Conservation (phyloP, 2,888 invertebrate species). For the Vesta saturnalis region DNA sequence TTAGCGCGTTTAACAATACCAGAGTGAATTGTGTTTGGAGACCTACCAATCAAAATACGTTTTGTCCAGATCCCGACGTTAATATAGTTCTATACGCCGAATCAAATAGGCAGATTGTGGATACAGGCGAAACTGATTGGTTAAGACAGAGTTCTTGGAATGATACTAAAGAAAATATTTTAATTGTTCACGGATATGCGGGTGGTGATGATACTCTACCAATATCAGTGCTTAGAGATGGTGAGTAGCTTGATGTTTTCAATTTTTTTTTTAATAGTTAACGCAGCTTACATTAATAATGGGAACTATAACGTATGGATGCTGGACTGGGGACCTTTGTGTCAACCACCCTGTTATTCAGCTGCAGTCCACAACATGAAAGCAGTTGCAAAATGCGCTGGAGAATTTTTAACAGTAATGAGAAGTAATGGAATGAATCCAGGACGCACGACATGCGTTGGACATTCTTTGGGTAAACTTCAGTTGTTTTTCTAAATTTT, state of each 20-base stretch:
- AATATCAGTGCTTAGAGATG: slow-evolving; percentile 77
- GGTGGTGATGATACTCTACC: slow-evolving; percentile 80
- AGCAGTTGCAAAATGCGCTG: slow-evolving; percentile 76
- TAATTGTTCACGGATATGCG: slow-evolving; percentile 81
- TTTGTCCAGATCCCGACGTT: slow-evolving; percentile 79
- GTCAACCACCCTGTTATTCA: slow-evolving; percentile 72
- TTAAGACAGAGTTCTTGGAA: slow-evolving; percentile 77
- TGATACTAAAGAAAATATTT: slow-evolving; percentile 73
- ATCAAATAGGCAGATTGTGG: slow-evolving; percentile 64
- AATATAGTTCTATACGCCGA: slow-evolving; percentile 71
- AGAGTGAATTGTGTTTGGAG: slow-evolving; percentile 77
- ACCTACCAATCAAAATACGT: slow-evolving; percentile 69
- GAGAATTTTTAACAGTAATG: slow-evolving; percentile 70
- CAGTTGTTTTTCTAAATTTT: neutral
- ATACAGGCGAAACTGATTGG: slow-evolving; percentile 75
- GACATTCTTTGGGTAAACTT: slow-evolving; percentile 68
- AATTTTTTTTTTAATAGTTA: neutral
- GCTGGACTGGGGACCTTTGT: slow-evolving; percentile 80
- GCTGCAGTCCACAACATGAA: slow-evolving; percentile 81
- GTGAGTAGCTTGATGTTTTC: slow-evolving; percentile 59
- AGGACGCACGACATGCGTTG: slow-evolving; percentile 76
- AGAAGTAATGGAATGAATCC: slow-evolving; percentile 74
- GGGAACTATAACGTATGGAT: slow-evolving; percentile 81
- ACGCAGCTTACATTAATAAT: slow-evolving; percentile 74
- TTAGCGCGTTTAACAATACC: slow-evolving; percentile 67